Conservation (phyloP, 2,113 vertebrate species). For the Corapipo altera region DNA sequence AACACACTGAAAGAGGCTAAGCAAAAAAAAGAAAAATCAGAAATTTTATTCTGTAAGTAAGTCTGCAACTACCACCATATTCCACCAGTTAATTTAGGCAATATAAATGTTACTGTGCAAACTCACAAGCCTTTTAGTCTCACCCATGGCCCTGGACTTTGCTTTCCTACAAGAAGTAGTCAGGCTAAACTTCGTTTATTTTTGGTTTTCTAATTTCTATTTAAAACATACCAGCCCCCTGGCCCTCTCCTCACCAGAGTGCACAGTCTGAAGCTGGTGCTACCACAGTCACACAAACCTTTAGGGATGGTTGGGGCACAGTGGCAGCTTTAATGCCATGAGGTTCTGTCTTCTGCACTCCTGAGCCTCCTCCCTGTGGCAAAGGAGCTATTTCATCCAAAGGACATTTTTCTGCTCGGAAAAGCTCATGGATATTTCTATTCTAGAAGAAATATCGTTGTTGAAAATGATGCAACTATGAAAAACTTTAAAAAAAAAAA, state of each 20-base stretch:
- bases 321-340: accelerated
- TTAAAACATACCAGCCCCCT: neutral
- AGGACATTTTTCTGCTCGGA: neutral
- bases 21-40: neutral
- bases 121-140: neutral
- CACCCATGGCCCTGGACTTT: neutral
- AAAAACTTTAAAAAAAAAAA: neutral
- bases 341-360: neutral
- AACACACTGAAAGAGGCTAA: neutral
- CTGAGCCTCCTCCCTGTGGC: neutral
- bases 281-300: neutral
- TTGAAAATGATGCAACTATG: neutral
- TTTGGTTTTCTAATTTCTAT: neutral
- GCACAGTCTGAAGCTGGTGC: neutral
- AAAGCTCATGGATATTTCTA: neutral
- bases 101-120: neutral
- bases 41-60: neutral
- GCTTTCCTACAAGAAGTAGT: neutral
- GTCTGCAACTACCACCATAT: neutral
- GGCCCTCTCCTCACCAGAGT: neutral
- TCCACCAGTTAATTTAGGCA: neutral
- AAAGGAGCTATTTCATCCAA: neutral
- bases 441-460: neutral
- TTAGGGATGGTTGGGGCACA: neutral
- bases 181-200: neutral